Evolutionary conservation across 2,888 invertebrate species (phyloP), one percentile per base, ranked within the genome.

Genomic region (Syrista parreyssii): DNA sequence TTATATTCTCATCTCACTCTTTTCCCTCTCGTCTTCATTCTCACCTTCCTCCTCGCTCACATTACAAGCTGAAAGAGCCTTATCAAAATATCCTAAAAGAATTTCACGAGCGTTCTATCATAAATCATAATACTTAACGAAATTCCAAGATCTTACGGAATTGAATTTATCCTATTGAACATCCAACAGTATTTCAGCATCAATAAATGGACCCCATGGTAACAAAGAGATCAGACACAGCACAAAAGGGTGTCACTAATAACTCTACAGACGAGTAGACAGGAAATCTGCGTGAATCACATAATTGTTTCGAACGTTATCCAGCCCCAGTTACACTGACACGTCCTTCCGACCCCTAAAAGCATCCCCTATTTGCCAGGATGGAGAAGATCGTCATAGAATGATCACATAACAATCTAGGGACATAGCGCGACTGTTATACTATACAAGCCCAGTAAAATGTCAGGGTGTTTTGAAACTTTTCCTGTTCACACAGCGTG

Each of bases 21-120:
- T 36, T 32, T 32, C n/a, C 35, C 72, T 40, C 32, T 68, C 30
- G 32, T 69, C 34, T 69, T 68, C 55, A 9, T 55, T 74, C 71
- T 73, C 68, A 55, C 75, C 74, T 75, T 73, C 36, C 30, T 32
- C 31, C 36, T 76, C 72, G 40, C 23, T 69, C 72, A n/a, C 12
- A 32, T 35, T 32, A 23, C 30, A 34, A 23, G 1, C 32, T 55
- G 23, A 23, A 55, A 55, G 55, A 23, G 55, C 55, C 55, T 55
- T 55, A 55, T 23, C 23, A 84, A 84, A 80, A 83, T 83, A 81
- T 84, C 82, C 81, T 82, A 78, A 75, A 85, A 85, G 84, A 85
- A 85, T 84, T 84, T 84, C 81, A 79, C 84, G 81, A 82, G 31
- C 33, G 31, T 33, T 71, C 23, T 23, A 55, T 55, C 55, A 23